These are phyloP conservation scores for Colius striatus DNA, from an alignment of 2,113 vertebrate species.

Conservation along the genomic window DNA sequence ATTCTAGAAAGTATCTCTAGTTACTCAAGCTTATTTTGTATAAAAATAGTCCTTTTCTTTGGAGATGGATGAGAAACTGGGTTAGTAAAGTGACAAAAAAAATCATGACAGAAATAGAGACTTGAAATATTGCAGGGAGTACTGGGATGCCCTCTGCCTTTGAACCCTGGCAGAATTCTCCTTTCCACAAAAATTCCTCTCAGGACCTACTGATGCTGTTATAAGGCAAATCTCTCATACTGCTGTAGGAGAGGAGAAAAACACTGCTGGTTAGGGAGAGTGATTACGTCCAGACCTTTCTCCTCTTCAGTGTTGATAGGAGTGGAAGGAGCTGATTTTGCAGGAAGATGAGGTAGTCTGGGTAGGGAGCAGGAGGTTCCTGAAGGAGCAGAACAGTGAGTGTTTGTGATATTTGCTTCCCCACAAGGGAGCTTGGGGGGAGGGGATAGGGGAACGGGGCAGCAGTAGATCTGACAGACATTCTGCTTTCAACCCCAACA, in stretches of 20 bases:
- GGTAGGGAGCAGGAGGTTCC: background rate
- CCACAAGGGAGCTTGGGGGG: too few relatives aligned
- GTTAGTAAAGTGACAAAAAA: background rate
- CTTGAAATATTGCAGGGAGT: background rate
- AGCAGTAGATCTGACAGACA: background rate
- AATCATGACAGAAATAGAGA: background rate
- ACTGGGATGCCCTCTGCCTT: background rate
- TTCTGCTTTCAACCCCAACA: background rate
- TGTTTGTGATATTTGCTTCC: background rate
- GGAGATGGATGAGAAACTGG: background rate
- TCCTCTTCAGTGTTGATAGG: accelerated
- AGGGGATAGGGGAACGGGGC: too few relatives aligned
- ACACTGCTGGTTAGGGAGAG: background rate
- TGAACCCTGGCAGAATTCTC: background rate
- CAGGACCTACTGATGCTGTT: background rate
- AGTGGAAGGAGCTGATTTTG: background rate
- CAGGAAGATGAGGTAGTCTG: background rate
- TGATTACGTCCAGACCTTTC: background rate
- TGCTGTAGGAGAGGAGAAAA: background rate
- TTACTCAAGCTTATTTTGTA: background rate
- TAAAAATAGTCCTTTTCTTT: background rate
- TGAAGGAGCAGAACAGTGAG: background rate
- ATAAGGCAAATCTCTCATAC: accelerated
- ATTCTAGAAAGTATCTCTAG: background rate
- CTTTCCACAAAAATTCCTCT: background rate